Evolutionary conservation across 2,113 vertebrate species (phyloP).

Genomic region (Salvator merianae): DNA sequence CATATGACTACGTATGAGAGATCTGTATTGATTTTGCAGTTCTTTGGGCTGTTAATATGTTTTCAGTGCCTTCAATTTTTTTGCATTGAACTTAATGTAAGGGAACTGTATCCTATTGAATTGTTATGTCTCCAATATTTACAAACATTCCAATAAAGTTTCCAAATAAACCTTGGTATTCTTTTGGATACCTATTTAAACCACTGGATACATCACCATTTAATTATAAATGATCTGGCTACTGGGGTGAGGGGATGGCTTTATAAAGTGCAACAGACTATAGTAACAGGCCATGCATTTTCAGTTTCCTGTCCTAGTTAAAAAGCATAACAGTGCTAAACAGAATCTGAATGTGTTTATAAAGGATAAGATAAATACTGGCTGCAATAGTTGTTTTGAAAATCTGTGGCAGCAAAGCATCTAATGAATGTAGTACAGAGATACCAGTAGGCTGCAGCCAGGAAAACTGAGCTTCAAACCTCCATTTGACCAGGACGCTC

Average conservation of each 20-base stretch:
- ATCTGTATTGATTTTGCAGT: background rate
- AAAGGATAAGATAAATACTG: background rate
- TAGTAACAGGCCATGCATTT: background rate
- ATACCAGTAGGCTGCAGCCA: background rate
- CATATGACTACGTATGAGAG: background rate
- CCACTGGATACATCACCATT: background rate
- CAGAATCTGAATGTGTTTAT: too few species aligned
- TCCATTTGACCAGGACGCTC: background rate
- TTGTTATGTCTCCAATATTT: conserved; percentile 7
- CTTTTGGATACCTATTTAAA: background rate
- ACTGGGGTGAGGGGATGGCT: too few species aligned
- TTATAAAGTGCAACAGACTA: too few species aligned
- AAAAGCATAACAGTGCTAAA: too few species aligned
- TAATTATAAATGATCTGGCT: background rate
- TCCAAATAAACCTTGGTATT: background rate
- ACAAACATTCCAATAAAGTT: background rate
- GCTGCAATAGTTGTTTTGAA: too few species aligned
- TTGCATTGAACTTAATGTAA: background rate
- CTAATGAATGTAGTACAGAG: background rate
- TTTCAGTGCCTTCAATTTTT: conserved; percentile 4
- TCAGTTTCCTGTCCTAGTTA: background rate
- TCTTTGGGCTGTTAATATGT: background rate
- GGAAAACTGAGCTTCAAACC: background rate
- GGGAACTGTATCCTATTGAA: background rate
- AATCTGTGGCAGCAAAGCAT: too few species aligned